Evolutionary conservation across 2,113 vertebrate species (phyloP).

Genomic region (Gymnarchus niloticus): DNA sequence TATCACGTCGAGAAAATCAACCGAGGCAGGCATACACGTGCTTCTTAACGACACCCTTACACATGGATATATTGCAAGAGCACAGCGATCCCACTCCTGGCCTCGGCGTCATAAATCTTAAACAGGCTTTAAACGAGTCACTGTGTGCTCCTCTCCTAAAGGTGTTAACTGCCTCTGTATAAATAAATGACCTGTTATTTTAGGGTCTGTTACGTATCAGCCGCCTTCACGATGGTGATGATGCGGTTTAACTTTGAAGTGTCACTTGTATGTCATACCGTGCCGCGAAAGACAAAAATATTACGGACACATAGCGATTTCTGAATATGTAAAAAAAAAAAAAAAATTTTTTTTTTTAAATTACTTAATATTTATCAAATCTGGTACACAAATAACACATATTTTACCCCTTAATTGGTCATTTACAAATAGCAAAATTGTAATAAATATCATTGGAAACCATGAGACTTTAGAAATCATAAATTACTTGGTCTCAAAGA

Average conservation of each 20-base stretch:
- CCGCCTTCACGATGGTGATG: slow-evolving; percentile 47
- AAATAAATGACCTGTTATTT: slow-evolving; percentile 63
- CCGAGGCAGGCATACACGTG: neutral
- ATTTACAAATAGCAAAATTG: neutral
- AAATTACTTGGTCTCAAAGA: neutral
- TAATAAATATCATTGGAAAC: neutral
- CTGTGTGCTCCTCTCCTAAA: slow-evolving; percentile 36
- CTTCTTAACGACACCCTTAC: neutral
- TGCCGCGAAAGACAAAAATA: slow-evolving; percentile 61
- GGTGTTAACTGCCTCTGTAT: slow-evolving; percentile 65
- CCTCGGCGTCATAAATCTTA: slow-evolving; percentile 30
- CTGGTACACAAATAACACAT: neutral
- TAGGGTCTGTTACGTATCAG: slow-evolving; percentile 57
- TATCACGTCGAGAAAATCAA: too few species aligned
- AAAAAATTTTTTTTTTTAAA: neutral
- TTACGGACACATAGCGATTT: slow-evolving; percentile 36
- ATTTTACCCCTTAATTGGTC: neutral
- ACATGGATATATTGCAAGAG: neutral
- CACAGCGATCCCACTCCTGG: slow-evolving; percentile 9
- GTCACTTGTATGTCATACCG: slow-evolving; percentile 58
- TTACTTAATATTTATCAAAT: too few species aligned
- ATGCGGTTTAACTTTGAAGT: slow-evolving; percentile 61
- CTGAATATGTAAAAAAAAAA: neutral
- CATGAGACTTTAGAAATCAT: neutral
- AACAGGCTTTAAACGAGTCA: slow-evolving; percentile 20